A percentile compares a stretch with the other conserved stretches of the same genome.
Conservation (phyloP, 1,140 invertebrate species). For the Leptopilina boulardi region DNA sequence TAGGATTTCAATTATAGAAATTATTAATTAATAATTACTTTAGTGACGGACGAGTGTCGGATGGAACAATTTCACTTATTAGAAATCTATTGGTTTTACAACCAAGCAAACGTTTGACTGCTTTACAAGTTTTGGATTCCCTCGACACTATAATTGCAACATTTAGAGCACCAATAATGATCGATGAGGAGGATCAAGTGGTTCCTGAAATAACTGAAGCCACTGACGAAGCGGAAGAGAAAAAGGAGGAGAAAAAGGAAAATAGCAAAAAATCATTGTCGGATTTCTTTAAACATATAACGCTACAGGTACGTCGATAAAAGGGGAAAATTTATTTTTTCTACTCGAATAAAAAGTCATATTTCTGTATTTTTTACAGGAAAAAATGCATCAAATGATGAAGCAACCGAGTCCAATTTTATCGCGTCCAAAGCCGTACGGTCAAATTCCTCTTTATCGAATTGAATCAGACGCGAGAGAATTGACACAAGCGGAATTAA, state of each 20-base stretch:
- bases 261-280: conserved; percentile 40
- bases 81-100: conserved; percentile 78
- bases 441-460: conserved; percentile 71
- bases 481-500: conserved; percentile 68
- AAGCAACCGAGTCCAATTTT: conserved; percentile 61
- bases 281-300: conserved; percentile 56
- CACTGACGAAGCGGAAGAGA: conserved; percentile 55
- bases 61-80: conserved; percentile 78
- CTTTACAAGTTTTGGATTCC: conserved; percentile 78
- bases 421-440: conserved; percentile 57
- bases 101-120: conserved; percentile 78
- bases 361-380: conserved; percentile 50
- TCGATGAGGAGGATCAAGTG: conserved; percentile 67
- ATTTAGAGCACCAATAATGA: conserved; percentile 66
- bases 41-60: conserved; percentile 79
- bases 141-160: conserved; percentile 75
- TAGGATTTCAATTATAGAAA: not conserved
- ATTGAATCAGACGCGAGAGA: conserved; percentile 71
- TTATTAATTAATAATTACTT: conserved; percentile 44
- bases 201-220: conserved; percentile 68
- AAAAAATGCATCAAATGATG: conserved; percentile 63
- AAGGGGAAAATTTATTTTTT: not conserved
- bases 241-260: conserved; percentile 50
- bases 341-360: not conserved
- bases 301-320: conserved; percentile 45